Conservation (phyloP, 2,113 vertebrate species). For the Burhinus oedicnemus region DNA sequence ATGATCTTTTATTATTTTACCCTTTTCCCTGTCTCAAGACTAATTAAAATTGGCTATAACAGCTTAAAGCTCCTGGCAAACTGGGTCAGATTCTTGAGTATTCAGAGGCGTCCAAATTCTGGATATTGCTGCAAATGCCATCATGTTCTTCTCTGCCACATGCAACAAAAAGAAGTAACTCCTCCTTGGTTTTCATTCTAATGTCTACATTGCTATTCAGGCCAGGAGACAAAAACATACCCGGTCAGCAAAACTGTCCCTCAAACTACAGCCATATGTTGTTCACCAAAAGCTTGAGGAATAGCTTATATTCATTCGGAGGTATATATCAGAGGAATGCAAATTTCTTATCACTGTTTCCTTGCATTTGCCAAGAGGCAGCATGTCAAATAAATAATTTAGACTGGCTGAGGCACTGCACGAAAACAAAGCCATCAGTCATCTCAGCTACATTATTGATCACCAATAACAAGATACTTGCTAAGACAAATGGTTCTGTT, state of each 20-base stretch:
- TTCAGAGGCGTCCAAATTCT: not conserved
- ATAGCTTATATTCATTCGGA: not conserved
- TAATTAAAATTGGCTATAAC: not conserved
- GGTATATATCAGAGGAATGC: conserved; percentile 38
- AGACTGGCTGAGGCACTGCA: conserved; percentile 61
- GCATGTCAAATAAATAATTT: conserved; percentile 80
- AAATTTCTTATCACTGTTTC: conserved; percentile 65
- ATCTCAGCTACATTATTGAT: conserved; percentile 79
- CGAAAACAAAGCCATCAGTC: conserved; percentile 80
- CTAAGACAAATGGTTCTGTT: conserved; percentile 81
- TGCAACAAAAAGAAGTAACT: not conserved
- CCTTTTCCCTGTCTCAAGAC: not conserved
- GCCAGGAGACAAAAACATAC: not conserved
- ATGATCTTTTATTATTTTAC: not conserved
- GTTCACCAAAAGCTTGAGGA: conserved; percentile 24
- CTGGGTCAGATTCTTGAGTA: not conserved
- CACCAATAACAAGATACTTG: conserved; percentile 82
- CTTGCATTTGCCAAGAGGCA: conserved; percentile 72
- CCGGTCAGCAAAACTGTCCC: not conserved
- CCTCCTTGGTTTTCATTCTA: not conserved
- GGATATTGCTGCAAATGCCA: not conserved
- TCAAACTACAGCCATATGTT: not conserved
- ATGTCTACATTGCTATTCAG: not conserved
- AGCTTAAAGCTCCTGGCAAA: not conserved
- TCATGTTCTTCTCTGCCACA: not conserved